Evolutionary conservation across 2,113 vertebrate genomes (phyloP), one percentile per base, ranked within the genome.

Genomic region (Pachycephala philippinensis): DNA sequence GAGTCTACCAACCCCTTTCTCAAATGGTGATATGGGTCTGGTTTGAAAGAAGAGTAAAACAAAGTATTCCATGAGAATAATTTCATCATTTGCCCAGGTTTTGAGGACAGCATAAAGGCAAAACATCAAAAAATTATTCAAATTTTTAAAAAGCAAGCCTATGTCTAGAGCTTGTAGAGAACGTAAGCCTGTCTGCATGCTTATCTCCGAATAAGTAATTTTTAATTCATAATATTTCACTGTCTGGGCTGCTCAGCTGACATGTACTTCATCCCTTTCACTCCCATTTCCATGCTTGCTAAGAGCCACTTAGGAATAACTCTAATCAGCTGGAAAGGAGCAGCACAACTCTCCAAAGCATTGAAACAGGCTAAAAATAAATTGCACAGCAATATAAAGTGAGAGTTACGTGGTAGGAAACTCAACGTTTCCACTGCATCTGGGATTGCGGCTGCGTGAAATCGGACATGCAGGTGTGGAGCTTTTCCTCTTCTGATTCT

Each of bases 271-370:
- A 77, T 91, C 63, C 61, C 39, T 85, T 83, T 89, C 75, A 26
- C 66, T 96, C 40, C 45, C 49, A 68, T 95, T 95, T 89, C 69
- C 91, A 65, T 35, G 42, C 93, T 76, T 91, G 59, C 74, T 65
- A 59, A 94, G 70, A 94, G 54, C 70, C 93, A 80, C 93, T 93
- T 83, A 91, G 74, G 84, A 94, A 61, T 83, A 80, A 77, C 84
- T 69, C 68, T 87, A 59, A 95, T 95, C 91, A 91, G n/a, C 68
- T 85, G 66, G 45, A 74, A 85, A 87, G 79, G 66, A 93, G 63
- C 82, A 80, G 85, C 78, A 85, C 53, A 80, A 88, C 59, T 80
- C 78, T 64, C 70, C 39, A 39, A 72, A 83, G 74, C 59, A 54
- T 15, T 26, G 59, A 26, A 93, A 91, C 3, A 66, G 63, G 42